phyloP scores from a whole-genome alignment of 1,140 invertebrate species.

The Popillia japonica region DNA sequence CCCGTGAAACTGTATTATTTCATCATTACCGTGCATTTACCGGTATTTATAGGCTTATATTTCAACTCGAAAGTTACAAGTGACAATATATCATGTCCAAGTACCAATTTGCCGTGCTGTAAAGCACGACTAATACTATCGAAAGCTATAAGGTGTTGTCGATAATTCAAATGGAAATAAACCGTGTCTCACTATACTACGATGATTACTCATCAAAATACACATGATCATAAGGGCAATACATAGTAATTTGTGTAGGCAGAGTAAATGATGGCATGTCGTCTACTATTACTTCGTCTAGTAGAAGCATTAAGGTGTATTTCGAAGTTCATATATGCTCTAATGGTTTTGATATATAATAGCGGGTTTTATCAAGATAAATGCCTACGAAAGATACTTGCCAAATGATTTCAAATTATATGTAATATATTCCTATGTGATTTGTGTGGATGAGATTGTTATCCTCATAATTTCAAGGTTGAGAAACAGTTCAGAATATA shows the following conservation, averaged over 20 bases:
- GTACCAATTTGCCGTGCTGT: slow-evolving; percentile 53
- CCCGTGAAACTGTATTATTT: slow-evolving; percentile 24
- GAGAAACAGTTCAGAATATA: too few species aligned
- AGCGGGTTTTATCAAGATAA: too few species aligned
- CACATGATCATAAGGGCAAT: neutral
- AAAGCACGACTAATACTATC: slow-evolving; percentile 53
- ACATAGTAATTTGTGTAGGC: slow-evolving; percentile 11
- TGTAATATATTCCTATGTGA: neutral
- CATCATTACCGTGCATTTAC: slow-evolving; percentile 42
- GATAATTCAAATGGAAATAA: slow-evolving; percentile 51
- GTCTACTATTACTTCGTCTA: neutral
- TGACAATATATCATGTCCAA: slow-evolving; percentile 51
- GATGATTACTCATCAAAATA: slow-evolving; percentile 21
- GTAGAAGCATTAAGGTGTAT: neutral
- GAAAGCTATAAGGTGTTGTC: slow-evolving; percentile 50
- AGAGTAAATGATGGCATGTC: neutral
- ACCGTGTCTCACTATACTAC: slow-evolving; percentile 1
- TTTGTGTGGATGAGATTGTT: too few species aligned
- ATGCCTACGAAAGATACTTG: neutral
- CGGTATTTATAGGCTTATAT: slow-evolving; percentile 52
- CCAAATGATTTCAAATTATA: neutral
- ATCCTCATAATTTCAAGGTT: too few species aligned
- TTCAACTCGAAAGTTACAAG: slow-evolving; percentile 51
- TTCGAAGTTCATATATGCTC: neutral
- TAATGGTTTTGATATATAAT: neutral